Percentiles rank a stretch among this genome's conserved stretches.
phyloP scores from a whole-genome alignment of 2,888 invertebrate species.

The Apamea epomidion region DNA sequence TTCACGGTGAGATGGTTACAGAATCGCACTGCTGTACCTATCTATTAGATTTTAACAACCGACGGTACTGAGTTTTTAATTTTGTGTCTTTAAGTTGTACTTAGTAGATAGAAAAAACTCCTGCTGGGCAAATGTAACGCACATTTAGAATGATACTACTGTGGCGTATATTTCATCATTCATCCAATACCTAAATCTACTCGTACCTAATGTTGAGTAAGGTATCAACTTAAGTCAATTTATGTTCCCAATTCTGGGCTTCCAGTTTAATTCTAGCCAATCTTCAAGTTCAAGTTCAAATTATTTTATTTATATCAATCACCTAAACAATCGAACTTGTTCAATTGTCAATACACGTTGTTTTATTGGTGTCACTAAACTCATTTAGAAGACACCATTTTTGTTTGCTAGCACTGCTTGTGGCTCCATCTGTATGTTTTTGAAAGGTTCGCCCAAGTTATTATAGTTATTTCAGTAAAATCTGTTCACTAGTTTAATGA shows the following conservation, averaged over 20 bases:
- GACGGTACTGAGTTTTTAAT: background rate
- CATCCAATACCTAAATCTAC: background rate
- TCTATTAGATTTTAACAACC: background rate
- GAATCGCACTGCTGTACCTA: background rate
- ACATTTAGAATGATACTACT: background rate
- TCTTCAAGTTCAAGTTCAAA: conserved; percentile 28
- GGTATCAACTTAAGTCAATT: conserved; percentile 5
- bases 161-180: conserved; percentile 19
- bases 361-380: background rate
- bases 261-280: background rate
- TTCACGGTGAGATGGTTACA: too few relatives aligned
- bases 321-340: background rate
- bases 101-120: background rate
- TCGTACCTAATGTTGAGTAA: conserved; percentile 7
- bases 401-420: background rate
- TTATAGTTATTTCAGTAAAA: background rate
- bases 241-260: conserved; percentile 6
- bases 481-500: background rate
- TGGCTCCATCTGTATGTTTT: background rate
- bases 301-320: conserved; percentile 4
- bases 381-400: background rate
- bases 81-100: background rate
- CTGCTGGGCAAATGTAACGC: background rate
- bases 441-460: background rate
- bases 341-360: background rate